Evolutionary conservation across 1,140 invertebrate genomes (phyloP).

Genomic region (Nebria ingens): DNA sequence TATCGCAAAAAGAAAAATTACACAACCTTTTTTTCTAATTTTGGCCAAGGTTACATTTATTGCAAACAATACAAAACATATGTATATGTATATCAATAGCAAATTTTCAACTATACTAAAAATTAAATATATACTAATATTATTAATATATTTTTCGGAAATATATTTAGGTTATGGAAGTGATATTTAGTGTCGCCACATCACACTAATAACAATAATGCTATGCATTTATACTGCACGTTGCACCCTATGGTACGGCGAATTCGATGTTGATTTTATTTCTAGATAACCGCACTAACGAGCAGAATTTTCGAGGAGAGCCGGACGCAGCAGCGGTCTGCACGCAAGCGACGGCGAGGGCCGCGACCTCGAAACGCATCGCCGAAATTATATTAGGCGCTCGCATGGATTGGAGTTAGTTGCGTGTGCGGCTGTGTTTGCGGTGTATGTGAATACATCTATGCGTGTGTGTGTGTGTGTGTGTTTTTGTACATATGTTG

Average conservation of each 20-base stretch:
- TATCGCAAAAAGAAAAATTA: no score
- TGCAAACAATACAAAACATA: no score
- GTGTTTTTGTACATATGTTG: neutral
- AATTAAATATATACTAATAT: no score
- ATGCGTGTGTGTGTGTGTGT: constrained; percentile 1
- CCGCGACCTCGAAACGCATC: constrained; percentile 16
- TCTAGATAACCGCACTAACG: neutral
- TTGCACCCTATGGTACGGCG: neutral
- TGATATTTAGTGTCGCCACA: neutral
- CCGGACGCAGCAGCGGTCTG: neutral
- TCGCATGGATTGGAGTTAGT: neutral
- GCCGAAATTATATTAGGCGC: constrained; percentile 10
- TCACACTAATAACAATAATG: neutral
- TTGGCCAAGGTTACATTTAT: no score
- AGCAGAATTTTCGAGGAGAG: neutral
- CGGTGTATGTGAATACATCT: neutral
- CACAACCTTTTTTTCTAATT: no score
- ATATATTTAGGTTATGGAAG: no score
- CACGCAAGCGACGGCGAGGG: constrained; percentile 12
- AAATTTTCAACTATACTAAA: no score
- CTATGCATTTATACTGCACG: neutral
- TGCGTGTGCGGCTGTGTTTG: neutral
- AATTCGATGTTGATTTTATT: neutral
- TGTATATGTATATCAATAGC: no score
- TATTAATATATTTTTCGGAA: no score